Percentiles rank a stretch among this genome's conserved stretches.
Conservation (phyloP, 30 jellyfish, hydroid and myxozoan genomes). For the Turritopsis rubra region DNA sequence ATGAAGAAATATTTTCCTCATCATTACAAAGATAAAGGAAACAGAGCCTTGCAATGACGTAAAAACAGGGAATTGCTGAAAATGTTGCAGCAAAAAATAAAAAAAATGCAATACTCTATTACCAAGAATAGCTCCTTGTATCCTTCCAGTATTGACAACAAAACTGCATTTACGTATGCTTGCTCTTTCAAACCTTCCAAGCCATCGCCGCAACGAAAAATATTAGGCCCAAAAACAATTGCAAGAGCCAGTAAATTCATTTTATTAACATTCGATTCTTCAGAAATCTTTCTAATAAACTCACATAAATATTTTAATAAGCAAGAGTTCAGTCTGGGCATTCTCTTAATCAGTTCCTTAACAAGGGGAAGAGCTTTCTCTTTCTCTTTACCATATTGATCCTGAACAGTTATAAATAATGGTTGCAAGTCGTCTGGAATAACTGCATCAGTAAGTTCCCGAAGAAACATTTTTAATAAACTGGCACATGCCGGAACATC, state of each 20-base stretch:
- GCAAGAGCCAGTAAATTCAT: constrained; percentile 98
- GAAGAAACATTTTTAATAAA: constrained; percentile 66
- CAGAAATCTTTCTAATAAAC: constrained; percentile 50
- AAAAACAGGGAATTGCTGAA: background rate
- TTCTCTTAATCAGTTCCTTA: constrained; percentile 35
- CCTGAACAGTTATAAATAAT: constrained; percentile 59
- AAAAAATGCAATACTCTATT: too few species aligned
- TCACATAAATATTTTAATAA: constrained; percentile 58
- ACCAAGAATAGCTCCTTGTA: constrained; percentile 57
- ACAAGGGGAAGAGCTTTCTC: constrained; percentile 26
- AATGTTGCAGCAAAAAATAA: too few species aligned
- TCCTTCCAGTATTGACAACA: constrained; percentile 58
- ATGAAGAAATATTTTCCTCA: background rate
- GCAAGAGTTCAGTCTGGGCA: constrained; percentile 62
- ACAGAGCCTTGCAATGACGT: background rate
- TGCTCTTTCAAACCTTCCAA: constrained; percentile 91
- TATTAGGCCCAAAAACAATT: constrained; percentile 95
- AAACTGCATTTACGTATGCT: constrained; percentile 89
- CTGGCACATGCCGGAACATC: constrained; percentile 95
- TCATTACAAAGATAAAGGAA: background rate
- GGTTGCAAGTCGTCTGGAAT: constrained; percentile 79
- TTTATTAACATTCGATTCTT: constrained; percentile 65
- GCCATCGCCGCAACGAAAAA: constrained; percentile 93
- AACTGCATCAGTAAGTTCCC: constrained; percentile 80
- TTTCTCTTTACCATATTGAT: constrained; percentile 34